Conservation (phyloP, 2,888 invertebrate species). For the Lymantria monacha region DNA sequence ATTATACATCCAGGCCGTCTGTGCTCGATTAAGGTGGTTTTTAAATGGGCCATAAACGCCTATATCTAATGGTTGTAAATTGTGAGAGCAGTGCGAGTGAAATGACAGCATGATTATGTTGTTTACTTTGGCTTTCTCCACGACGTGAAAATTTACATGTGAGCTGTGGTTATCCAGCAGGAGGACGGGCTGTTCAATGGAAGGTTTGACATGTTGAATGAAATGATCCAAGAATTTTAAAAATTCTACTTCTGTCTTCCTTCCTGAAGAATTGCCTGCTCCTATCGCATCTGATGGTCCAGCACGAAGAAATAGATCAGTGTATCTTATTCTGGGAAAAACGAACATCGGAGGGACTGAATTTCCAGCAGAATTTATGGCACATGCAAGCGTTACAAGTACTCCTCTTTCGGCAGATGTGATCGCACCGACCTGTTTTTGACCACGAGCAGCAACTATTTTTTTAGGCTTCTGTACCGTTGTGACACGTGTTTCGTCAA, state of each 20-base stretch:
- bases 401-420: constrained; percentile 11
- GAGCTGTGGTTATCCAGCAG: constrained; percentile 11
- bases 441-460: too few species aligned
- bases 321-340: constrained; percentile 1
- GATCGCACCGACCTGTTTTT: neutral
- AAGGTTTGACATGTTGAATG: constrained; percentile 1
- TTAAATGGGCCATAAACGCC: constrained; percentile 11
- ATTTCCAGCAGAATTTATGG: neutral
- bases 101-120: constrained; percentile 3
- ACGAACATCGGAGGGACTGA: neutral
- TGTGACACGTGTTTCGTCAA: constrained; percentile 25
- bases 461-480: constrained; percentile 25
- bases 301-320: neutral
- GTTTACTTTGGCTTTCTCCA: too few species aligned
- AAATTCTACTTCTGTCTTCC: constrained; percentile 11
- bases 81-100: neutral
- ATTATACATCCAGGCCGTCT: constrained; percentile 11
- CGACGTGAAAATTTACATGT: neutral
- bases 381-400: neutral
- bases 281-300: constrained; percentile 7
- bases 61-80: constrained; percentile 12
- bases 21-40: constrained; percentile 8
- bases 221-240: constrained; percentile 11
- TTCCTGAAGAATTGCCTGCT: constrained; percentile 5
- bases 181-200: neutral